These are phyloP conservation scores for Aphelenchoides bicaudatus DNA, from an alignment of 2,888 invertebrate genomes.

Conservation along the genomic window DNA sequence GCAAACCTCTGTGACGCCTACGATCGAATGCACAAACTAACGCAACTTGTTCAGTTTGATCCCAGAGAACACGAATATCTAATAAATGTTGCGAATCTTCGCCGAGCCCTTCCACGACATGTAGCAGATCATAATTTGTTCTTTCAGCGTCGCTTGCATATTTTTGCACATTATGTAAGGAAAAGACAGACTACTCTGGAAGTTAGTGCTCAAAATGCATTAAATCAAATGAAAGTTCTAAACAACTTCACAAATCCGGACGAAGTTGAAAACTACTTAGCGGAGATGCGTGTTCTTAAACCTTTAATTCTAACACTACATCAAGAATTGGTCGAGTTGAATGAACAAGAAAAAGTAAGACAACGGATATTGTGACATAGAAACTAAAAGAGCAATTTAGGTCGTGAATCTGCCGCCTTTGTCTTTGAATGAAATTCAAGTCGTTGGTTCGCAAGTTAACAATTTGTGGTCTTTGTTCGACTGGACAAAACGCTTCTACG, in stretches of 20 bases:
- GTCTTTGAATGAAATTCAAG: slow-evolving; percentile 41
- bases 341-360: slow-evolving; percentile 42
- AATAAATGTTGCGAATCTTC: slow-evolving; percentile 29
- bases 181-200: slow-evolving; percentile 29
- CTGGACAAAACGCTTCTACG: slow-evolving; percentile 42
- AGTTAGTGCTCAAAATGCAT: slow-evolving; percentile 31
- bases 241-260: slow-evolving; percentile 33
- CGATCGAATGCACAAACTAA: slow-evolving; percentile 44
- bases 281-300: slow-evolving; percentile 36
- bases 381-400: slow-evolving; percentile 18
- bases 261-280: slow-evolving; percentile 35
- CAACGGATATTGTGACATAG: not conserved
- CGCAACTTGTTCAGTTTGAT: slow-evolving; percentile 40
- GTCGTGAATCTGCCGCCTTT: slow-evolving; percentile 40
- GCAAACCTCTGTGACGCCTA: slow-evolving; percentile 38
- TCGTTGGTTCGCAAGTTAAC: slow-evolving; percentile 40
- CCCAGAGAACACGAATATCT: slow-evolving; percentile 32
- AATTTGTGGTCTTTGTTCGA: slow-evolving; percentile 41
- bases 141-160: slow-evolving; percentile 34
- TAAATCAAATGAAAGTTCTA: slow-evolving; percentile 36
- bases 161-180: slow-evolving; percentile 35
- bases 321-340: slow-evolving; percentile 42
- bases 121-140: slow-evolving; percentile 37
- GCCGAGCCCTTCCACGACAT: slow-evolving; percentile 32
- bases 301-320: slow-evolving; percentile 41